These are phyloP conservation scores for Catostomus latipinnis DNA, from an alignment of 2,797 vertebrate species.

Conservation along the genomic window DNA sequence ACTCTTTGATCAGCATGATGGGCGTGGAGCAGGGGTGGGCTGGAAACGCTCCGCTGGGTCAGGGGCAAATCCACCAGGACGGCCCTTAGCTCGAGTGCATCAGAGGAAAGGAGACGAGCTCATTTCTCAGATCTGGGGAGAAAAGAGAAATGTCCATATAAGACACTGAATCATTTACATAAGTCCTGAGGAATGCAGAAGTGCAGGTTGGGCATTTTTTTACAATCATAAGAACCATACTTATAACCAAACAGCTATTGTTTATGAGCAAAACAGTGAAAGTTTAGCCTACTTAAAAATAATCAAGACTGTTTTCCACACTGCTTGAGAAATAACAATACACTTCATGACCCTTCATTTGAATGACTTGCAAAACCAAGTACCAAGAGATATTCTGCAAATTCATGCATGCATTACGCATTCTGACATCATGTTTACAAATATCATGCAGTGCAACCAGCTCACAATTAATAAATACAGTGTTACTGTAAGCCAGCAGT, in stretches of 20 bases:
- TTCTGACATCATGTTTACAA: slow-evolving; percentile 12
- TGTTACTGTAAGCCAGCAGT: slow-evolving; percentile 32
- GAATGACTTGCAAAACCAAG: slow-evolving; percentile 14
- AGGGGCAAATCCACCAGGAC: slow-evolving; percentile 45
- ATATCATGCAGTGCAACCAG: not conserved
- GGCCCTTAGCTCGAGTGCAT: slow-evolving; percentile 58
- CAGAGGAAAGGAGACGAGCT: slow-evolving; percentile 60
- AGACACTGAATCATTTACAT: no score
- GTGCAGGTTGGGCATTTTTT: no score
- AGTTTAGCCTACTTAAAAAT: no score
- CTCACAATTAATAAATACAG: slow-evolving; percentile 7
- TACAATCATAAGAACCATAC: no score
- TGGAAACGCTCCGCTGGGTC: slow-evolving; percentile 39
- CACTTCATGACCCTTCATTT: not conserved
- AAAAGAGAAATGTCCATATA: not conserved
- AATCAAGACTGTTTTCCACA: no score
- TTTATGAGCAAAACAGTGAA: no score
- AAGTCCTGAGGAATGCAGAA: no score
- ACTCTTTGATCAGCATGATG: slow-evolving; percentile 90
- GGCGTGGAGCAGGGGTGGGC: slow-evolving; percentile 62
- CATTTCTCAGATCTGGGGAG: slow-evolving; percentile 64
- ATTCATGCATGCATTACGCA: not conserved
- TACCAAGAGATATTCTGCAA: slow-evolving; percentile 15
- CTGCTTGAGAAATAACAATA: no score
- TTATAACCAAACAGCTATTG: no score